Evolutionary conservation across 2,113 vertebrate species (phyloP).

Genomic region (Loxodonta africana): DNA sequence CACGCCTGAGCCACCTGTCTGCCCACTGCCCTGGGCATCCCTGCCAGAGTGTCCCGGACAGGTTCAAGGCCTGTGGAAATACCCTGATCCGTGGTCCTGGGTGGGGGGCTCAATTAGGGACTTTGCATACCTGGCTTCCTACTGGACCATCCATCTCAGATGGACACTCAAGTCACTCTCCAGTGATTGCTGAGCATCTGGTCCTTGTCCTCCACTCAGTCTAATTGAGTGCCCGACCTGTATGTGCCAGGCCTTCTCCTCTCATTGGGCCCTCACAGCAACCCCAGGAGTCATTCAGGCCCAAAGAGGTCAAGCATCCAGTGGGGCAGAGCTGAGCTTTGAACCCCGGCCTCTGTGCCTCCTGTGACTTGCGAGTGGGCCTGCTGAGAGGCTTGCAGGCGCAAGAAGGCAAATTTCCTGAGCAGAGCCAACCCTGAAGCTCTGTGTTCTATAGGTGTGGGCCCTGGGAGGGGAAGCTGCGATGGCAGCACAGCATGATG

Average conservation of each 20-base stretch:
- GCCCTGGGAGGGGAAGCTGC: background rate
- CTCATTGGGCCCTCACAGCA: background rate
- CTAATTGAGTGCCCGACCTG: background rate
- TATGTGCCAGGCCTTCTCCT: background rate
- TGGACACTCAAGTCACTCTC: background rate
- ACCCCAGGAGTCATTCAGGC: background rate
- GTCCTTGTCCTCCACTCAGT: background rate
- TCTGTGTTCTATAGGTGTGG: background rate
- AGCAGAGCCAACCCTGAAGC: background rate
- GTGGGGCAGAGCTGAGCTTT: background rate
- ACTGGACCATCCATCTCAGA: background rate
- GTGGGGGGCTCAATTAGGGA: background rate
- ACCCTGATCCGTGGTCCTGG: background rate
- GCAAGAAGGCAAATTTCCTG: background rate
- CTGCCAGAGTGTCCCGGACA: background rate
- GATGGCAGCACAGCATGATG: background rate
- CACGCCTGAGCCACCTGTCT: slow-evolving; percentile 1
- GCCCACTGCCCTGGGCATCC: background rate
- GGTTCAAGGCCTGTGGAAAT: background rate
- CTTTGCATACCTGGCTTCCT: background rate
- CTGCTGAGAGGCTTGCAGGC: background rate
- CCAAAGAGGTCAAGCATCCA: background rate
- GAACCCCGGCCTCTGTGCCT: background rate
- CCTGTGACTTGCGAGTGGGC: background rate
- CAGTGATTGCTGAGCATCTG: background rate